Evolutionary conservation across 30 jellyfish, hydroid and myxozoan species (phyloP).

Genomic region (Aurelia sp.): DNA sequence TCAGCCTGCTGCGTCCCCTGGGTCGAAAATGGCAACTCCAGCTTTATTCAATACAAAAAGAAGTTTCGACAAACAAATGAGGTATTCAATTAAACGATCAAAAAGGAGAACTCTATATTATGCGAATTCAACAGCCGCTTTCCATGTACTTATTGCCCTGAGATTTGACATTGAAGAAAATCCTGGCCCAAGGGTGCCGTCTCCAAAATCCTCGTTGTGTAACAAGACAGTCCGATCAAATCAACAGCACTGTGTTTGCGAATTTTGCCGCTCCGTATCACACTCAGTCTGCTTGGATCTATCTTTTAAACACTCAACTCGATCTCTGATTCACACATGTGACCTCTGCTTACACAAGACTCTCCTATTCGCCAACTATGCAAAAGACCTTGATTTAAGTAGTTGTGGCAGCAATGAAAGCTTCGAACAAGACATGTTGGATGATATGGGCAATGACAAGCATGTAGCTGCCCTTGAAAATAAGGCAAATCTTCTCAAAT

Average conservation of each 20-base stretch:
- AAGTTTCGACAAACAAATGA: too few relatives aligned
- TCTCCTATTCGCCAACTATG: constrained; percentile 11
- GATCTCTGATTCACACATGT: not conserved
- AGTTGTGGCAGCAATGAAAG: not conserved
- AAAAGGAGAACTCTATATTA: too few relatives aligned
- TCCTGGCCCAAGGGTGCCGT: too few relatives aligned
- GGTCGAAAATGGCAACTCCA: too few relatives aligned
- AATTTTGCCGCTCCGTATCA: constrained; percentile 6
- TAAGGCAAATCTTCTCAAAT: constrained; percentile 1
- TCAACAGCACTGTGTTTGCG: not conserved
- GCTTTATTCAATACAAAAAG: too few relatives aligned
- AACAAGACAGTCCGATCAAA: too few relatives aligned
- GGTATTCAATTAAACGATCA: too few relatives aligned
- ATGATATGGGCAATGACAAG: constrained; percentile 2
- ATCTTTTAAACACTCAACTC: not conserved
- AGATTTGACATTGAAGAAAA: too few relatives aligned
- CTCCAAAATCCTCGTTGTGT: too few relatives aligned
- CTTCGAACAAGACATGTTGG: constrained; percentile 24
- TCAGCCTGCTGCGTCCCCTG: too few relatives aligned
- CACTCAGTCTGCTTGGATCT: constrained; percentile 8
- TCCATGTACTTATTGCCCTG: too few relatives aligned
- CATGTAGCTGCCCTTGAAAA: not conserved
- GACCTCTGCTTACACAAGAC: constrained; percentile 3
- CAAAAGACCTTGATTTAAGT: constrained; percentile 7
- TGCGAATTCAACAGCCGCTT: too few relatives aligned